Conservation (phyloP, 2,888 invertebrate genomes). For the Eulithis testata region DNA sequence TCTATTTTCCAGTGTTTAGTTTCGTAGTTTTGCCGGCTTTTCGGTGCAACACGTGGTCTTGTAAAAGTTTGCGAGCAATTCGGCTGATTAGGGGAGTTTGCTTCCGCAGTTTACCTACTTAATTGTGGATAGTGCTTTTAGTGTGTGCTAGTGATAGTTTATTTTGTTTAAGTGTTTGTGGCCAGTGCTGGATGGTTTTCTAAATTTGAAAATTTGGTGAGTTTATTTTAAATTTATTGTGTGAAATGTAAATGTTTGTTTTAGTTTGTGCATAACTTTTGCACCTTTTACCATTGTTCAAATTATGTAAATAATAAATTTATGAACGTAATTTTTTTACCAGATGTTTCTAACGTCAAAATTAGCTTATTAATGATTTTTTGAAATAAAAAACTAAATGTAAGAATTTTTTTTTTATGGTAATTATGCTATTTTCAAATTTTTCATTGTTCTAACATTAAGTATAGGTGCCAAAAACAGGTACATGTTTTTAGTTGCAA, state of each 20-base stretch:
- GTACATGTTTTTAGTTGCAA: too few species aligned
- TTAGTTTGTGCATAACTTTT: neutral
- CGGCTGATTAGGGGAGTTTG: conserved; percentile 61
- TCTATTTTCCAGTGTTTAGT: conserved; percentile 40
- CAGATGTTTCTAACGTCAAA: too few species aligned
- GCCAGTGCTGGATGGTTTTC: conserved; percentile 52
- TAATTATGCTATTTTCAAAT: too few species aligned
- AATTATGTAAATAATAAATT: too few species aligned
- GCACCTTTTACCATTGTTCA: too few species aligned
- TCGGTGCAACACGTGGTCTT: conserved; percentile 70
- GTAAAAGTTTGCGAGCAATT: conserved; percentile 63
- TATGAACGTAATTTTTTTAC: too few species aligned
- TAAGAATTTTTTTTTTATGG: too few species aligned
- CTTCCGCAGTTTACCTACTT: conserved; percentile 49
- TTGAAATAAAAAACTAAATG: too few species aligned
- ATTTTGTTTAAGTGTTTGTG: conserved; percentile 50
- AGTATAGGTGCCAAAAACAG: too few species aligned
- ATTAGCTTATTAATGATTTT: too few species aligned
- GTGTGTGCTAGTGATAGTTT: conserved; percentile 55
- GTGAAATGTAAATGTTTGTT: neutral
- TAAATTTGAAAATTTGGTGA: conserved; percentile 45
- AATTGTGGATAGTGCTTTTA: conserved; percentile 48
- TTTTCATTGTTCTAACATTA: too few species aligned
- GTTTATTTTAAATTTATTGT: conserved; percentile 29
- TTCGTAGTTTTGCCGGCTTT: conserved; percentile 39